Evolutionary conservation across 2,888 invertebrate genomes (phyloP), one percentile per base, ranked within the genome.

Genomic region (Microplitis deprimator): DNA sequence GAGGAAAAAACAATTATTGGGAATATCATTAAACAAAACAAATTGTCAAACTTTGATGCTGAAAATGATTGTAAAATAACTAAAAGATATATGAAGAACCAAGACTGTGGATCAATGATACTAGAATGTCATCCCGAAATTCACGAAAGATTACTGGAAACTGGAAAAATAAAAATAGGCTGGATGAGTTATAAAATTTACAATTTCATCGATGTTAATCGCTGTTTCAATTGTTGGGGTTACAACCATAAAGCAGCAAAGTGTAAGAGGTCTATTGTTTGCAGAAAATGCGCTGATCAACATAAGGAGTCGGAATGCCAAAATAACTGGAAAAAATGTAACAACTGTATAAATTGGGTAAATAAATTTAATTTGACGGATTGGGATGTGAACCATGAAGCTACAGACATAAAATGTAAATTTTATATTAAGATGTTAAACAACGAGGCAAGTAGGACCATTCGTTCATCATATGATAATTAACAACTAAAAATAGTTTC

Each of bases 211-310:
- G 64, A 59, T 50, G 59, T 79, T 16, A 5, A 70, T 8, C 50
- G 72, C 3, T 75, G 75, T 38, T 79, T 60, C 40, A 74, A 75
- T 5, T 79, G 75, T 62, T 77, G 70, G 0, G 79, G 79, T 1
- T 75, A 60, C 69, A 75, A 79, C 40, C 74, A 77, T 41, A 69
- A 65, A 16, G 73, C 79, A 7, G 67, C 69, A 10, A 65, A 73
- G 6, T 79, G 73, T 59, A 70, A 4, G 3, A 73, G 73, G 16
- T 16, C 39, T 8, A 68, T 41, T 38, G 16, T 29, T 0, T 79
- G 79, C 7, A 41, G 71, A 40, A 74, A 29, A 1, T 79, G 79
- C n/a, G 79, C 75, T n/a, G 17, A 60, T 8, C 10, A 69, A 5
- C 79, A 79, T 39, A 50, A 20, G 5, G 68, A 67, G 1, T 67